Percentiles rank a stretch among this genome's conserved stretches.
These are phyloP conservation scores for Penelope pileata DNA, from an alignment of 2,113 vertebrate species.

Conservation along the genomic window DNA sequence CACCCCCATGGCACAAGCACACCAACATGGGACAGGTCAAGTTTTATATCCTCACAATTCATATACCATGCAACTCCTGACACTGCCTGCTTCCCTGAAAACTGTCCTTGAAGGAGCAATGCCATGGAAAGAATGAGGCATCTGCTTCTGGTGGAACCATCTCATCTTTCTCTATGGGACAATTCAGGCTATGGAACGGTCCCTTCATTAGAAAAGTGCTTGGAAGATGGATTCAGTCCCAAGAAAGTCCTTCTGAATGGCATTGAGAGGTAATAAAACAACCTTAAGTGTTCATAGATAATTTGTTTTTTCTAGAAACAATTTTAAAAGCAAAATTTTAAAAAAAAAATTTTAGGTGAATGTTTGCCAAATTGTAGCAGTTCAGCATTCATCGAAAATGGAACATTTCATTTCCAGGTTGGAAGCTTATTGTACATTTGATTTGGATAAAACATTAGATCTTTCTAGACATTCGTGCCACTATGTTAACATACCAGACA, in stretches of 20 bases:
- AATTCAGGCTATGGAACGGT: not conserved
- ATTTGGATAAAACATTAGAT: not conserved
- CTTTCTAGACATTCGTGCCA: not conserved
- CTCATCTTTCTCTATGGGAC: not conserved
- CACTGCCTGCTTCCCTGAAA: not conserved
- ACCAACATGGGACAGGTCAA: too few relatives aligned
- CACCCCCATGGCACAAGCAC: rapidly evolving
- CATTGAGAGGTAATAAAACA: not conserved
- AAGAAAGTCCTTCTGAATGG: not conserved
- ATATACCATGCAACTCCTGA: rapidly evolving
- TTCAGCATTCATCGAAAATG: not conserved
- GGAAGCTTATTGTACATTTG: not conserved
- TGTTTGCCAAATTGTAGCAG: not conserved
- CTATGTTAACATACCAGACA: not conserved
- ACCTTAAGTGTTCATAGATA: not conserved
- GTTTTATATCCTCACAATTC: not conserved
- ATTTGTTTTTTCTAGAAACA: not conserved
- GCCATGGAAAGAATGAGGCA: not conserved
- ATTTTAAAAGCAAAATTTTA: not conserved
- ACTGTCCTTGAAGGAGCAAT: rapidly evolving
- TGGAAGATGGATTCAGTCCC: not conserved
- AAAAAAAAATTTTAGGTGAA: not conserved
- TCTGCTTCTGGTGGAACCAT: not conserved
- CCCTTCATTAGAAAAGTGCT: not conserved
- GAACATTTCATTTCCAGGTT: not conserved